Evolutionary conservation across 2,113 vertebrate genomes (phyloP), one percentile per base, ranked within the genome.

Genomic region (Psammodynastes pulverulentus): DNA sequence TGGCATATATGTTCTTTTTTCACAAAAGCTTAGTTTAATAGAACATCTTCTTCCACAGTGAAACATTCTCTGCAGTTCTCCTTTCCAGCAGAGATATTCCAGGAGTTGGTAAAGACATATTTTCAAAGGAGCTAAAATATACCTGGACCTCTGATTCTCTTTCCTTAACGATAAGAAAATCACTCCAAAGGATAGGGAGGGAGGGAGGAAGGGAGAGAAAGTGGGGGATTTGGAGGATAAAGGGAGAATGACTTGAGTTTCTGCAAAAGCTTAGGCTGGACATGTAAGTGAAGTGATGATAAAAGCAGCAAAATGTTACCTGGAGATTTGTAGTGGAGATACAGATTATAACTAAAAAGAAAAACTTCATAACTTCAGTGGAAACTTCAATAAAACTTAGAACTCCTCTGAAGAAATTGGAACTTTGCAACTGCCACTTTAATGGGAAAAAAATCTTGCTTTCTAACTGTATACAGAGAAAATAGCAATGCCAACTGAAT

Each of bases 291-390:
- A 87, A 91, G 91, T 85, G 72, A 89, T 49, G 72, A 92, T 92
- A 92, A 92, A 89, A 92, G 87, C 45, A 58, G 87, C 87, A 92
- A 92, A 92, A 89, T 89, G 91, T 92, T 92, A 92, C 91, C 91
- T 92, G 45, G 87, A 92, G 87, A 92, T 92, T 89, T 92, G 51
- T 84, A 92, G 87, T 89, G 53, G 21, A 92, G 86, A 92, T 88
- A 92, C 58, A 92, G 91, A 92, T 92, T 92, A 92, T 85, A 92
- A 58, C 91, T 89, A 92, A 85, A 92, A 85, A 58, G 26, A 34
- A 58, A 84, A 53, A 23, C 45, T 85, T 92, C 91, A 51, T 72
- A 89, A 89, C 87, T 89, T 89, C 67, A 85, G 87, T 89, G 52
- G 87, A 21, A 84, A 85, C 87, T 85, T 92, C 91, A 92, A 89